Base-by-base conservation (phyloP, 2,888 invertebrate species). In the Rhimphoctona megacephalus region DNA sequence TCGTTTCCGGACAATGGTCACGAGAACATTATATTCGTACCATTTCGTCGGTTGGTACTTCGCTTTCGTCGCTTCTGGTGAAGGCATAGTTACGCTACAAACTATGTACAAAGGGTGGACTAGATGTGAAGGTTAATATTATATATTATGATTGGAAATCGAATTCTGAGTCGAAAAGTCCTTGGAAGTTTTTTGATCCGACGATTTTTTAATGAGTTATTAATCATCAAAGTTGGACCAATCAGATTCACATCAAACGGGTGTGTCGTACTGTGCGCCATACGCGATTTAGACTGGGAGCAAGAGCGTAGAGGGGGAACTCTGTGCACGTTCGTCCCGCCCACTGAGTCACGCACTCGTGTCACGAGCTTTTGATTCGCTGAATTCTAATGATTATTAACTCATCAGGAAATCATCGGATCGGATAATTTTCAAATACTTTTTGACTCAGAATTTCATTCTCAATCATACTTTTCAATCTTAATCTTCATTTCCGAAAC, bases 1-100 rank as follows among this genome's bases (percentile, higher is more conserved):
- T 52, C 69, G 54, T 73, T 74, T 69, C 36, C 36, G 81, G 54
- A 81, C 85, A 85, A 85, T 85, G 72, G 77, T 70, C 81, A 81
- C 77, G 77, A 77, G 61, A 19, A 67, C 76, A 52, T 85, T 81
- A 77, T 76, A 80, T 57, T 30, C 74, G 39, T 84, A 74, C 67
- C 76, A 70, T 85, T 85, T 77, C 77, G 54, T 33, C 14, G 49
- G 49, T 43, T 22, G 69, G 73, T 17, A 43, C 69, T 36, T 49
- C 52, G 52, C 70, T 67, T 74, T 72, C 72, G 72, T 78, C 73
- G 67, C 69, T 36, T 36, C 66, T 39, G 54, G 66, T 22, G 30
- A 52, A 46, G 30, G 8, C 66, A 19, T 64, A 67, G 39, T 36
- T 52, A 9, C 54, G 49, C 39, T 69, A 81, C 49, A 33, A 57